phyloP scores from a whole-genome alignment of 2,888 invertebrate genomes.

The Phorcus lineatus region DNA sequence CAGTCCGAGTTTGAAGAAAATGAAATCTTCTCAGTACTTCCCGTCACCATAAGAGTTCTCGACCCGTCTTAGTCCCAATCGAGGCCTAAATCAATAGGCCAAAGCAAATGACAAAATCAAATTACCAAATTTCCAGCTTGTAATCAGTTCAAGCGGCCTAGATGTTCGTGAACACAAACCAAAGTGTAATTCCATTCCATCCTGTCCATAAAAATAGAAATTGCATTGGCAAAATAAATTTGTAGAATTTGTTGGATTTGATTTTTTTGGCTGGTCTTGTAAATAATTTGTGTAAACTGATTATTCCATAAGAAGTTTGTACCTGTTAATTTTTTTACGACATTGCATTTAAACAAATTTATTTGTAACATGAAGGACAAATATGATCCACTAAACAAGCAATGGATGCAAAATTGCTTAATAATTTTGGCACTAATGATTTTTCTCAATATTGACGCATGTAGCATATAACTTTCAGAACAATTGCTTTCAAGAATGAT shows the following conservation, averaged over 20 bases:
- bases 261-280: not conserved
- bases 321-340: too few species aligned
- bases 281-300: not conserved
- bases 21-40: not conserved
- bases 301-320: not conserved
- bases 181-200: not conserved
- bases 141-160: not conserved
- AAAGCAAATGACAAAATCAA: not conserved
- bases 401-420: too few species aligned
- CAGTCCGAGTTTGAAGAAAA: not conserved
- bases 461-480: too few species aligned
- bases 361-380: too few species aligned
- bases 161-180: not conserved
- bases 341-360: too few species aligned
- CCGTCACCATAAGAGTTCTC: not conserved
- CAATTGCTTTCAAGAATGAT: too few species aligned
- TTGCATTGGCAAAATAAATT: not conserved
- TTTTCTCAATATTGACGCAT: too few species aligned
- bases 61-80: not conserved
- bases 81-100: not conserved
- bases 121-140: not conserved
- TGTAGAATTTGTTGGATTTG: not conserved
- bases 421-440: too few species aligned
- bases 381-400: too few species aligned
- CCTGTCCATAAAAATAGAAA: not conserved